Base-by-base conservation (phyloP, 2,113 vertebrate species). In the Menidia beryllina region DNA sequence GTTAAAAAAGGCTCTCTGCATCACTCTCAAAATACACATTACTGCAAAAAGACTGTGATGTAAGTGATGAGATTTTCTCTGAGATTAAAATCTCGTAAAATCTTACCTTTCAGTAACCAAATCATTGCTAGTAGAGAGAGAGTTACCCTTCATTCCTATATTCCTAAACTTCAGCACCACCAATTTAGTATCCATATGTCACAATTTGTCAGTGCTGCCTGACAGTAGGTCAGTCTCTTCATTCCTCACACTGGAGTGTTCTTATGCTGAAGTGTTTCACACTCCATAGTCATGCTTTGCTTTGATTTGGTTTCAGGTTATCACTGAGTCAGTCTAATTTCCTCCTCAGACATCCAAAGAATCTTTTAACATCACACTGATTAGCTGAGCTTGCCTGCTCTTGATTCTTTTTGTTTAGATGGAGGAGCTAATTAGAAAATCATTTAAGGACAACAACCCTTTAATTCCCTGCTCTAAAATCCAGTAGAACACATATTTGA, bases 11-110 rank as follows among this genome's bases (percentile, higher is more conserved):
- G n/a, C n/a, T n/a, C n/a, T n/a, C n/a, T n/a, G n/a, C n/a, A n/a
- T n/a, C n/a, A n/a, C n/a, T n/a, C n/a, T 72, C 71, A 20, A 17
- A 26, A 36, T 49, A 52, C 51, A 20, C 25, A 12, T 65, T 76
- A 64, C 68, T 79, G 83, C 63, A 76, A 71, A 61, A 61, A 77
- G 49, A 70, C 72, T 54, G 60, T n/a, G 81, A 78, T 76, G 82
- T 79, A 77, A 81, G 49, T 55, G 41, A 68, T 66, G 82, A n/a
- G n/a, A n/a, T n/a, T n/a, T n/a, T n/a, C n/a, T n/a, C n/a, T n/a
- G n/a, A n/a, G n/a, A n/a, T n/a, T n/a, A n/a, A n/a, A n/a, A n/a
- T 61, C 60, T 74, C 75, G 77, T 79, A 55, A 80, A 75, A 27
- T 53, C 34, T 75, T 69, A 55, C 64, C 53, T 60, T 47, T 24